Percentiles rank a stretch among this genome's conserved stretches.
Evolutionary conservation across 2,888 invertebrate species (phyloP).

Genomic region (Pedicia rivosa): DNA sequence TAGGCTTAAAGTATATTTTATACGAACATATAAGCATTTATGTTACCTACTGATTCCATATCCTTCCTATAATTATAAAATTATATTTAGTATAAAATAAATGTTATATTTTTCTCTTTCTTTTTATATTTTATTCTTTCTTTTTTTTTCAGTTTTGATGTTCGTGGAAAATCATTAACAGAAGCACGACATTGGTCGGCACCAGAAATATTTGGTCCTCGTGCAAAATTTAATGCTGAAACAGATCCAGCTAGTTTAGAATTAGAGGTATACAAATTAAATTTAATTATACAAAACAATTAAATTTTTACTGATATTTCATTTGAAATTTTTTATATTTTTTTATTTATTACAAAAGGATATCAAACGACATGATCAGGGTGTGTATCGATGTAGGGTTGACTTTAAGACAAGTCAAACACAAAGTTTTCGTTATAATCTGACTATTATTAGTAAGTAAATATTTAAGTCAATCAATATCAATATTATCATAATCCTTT

Average conservation of each 20-base stretch:
- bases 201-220: constrained; percentile 68
- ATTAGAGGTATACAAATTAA: constrained; percentile 41
- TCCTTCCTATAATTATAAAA: too few relatives aligned
- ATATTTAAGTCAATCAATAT: constrained; percentile 4
- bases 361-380: constrained; percentile 75
- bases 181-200: constrained; percentile 76
- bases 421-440: constrained; percentile 74
- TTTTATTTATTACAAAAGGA: too few relatives aligned
- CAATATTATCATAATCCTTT: neutral
- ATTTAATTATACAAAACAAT: too few relatives aligned
- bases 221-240: constrained; percentile 68
- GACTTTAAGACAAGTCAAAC: constrained; percentile 85
- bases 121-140: too few relatives aligned
- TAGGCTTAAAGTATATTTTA: too few relatives aligned
- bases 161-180: constrained; percentile 62
- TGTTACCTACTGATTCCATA: too few relatives aligned
- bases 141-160: constrained; percentile 64
- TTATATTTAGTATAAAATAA: neutral
- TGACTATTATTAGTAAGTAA: constrained; percentile 75
- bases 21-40: too few relatives aligned
- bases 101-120: constrained; percentile 3
- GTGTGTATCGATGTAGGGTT: constrained; percentile 76
- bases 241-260: constrained; percentile 68
- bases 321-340: too few relatives aligned
- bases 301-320: too few relatives aligned